These are phyloP conservation scores for Aquatica leii DNA, from an alignment of 2,888 invertebrate species.

Conservation along the genomic window DNA sequence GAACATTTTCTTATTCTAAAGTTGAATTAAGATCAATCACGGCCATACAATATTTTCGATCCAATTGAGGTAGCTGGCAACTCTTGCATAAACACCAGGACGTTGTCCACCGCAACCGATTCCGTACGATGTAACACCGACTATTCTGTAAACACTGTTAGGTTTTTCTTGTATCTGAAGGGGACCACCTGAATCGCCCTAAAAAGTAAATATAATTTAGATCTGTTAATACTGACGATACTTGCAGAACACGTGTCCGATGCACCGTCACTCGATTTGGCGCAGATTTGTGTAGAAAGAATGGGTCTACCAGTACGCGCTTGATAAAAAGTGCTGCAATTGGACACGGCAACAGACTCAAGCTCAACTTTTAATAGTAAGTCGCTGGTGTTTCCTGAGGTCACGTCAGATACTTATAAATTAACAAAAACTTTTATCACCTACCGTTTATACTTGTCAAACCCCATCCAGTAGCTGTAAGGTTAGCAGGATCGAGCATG, in stretches of 20 bases:
- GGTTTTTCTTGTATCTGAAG: slow-evolving; percentile 50
- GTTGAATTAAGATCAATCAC: no score
- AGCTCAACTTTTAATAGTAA: slow-evolving; percentile 49
- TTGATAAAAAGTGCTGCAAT: slow-evolving; percentile 37
- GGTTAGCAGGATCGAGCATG: slow-evolving; percentile 48
- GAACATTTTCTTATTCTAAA: no score
- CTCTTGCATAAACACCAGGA: slow-evolving; percentile 57
- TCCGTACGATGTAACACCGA: slow-evolving; percentile 59
- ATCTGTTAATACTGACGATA: not conserved
- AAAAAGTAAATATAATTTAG: not conserved
- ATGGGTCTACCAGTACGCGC: slow-evolving; percentile 38
- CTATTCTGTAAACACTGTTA: slow-evolving; percentile 48
- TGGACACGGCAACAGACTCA: slow-evolving; percentile 29
- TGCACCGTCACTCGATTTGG: slow-evolving; percentile 41
- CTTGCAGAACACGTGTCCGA: slow-evolving; percentile 46
- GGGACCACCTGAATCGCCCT: slow-evolving; percentile 70
- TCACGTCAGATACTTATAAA: no score
- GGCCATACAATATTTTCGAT: slow-evolving; percentile 59
- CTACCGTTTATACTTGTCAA: slow-evolving; percentile 20
- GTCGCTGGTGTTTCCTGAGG: slow-evolving; percentile 44
- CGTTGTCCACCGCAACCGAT: slow-evolving; percentile 53
- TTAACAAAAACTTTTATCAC: slow-evolving; percentile 3
- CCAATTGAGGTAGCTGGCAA: slow-evolving; percentile 56
- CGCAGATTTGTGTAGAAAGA: slow-evolving; percentile 51
- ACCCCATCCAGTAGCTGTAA: slow-evolving; percentile 63